phyloP scores from a whole-genome alignment of 2,113 vertebrate species.

The Colistium nudipinnis region DNA sequence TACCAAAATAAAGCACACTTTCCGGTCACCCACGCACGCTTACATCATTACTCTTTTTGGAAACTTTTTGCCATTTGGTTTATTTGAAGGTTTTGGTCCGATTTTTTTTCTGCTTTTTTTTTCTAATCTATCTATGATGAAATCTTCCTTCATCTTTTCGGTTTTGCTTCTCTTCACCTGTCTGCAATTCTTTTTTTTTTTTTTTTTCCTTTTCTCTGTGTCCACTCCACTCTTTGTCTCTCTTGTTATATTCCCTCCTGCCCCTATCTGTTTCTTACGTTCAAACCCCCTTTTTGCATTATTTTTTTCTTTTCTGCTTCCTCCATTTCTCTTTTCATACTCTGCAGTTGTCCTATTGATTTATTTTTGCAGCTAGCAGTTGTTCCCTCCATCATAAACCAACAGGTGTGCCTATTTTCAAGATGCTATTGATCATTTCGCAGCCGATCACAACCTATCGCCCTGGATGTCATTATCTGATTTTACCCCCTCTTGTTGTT shows the following conservation, averaged over 20 bases:
- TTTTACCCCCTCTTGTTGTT: conserved; percentile 47
- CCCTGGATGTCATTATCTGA: conserved; percentile 57
- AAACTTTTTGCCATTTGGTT: conserved; percentile 34
- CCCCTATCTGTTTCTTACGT: conserved; percentile 28
- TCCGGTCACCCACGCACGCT: neutral
- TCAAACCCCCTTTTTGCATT: conserved; percentile 4
- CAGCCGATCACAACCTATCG: conserved; percentile 65
- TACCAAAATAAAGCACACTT: neutral
- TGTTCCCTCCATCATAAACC: conserved; percentile 62
- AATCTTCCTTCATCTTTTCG: conserved; percentile 54
- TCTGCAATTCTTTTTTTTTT: conserved; percentile 40
- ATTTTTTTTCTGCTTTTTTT: conserved; percentile 40
- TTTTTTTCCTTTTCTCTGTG: conserved; percentile 7
- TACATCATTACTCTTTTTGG: neutral
- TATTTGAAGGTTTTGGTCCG: conserved; percentile 21
- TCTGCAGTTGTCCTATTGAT: conserved; percentile 65
- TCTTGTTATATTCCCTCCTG: conserved; percentile 38
- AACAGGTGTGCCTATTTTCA: conserved; percentile 63
- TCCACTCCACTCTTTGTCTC: conserved; percentile 44
- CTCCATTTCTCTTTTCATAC: conserved; percentile 39
- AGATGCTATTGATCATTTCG: conserved; percentile 60
- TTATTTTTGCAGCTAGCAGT: conserved; percentile 71
- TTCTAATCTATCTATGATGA: conserved; percentile 56
- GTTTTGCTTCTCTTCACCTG: conserved; percentile 44
- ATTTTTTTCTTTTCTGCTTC: conserved; percentile 12